phyloP scores from a whole-genome alignment of 1,140 invertebrate genomes.

The Venustaconcha ellipsiformis region DNA sequence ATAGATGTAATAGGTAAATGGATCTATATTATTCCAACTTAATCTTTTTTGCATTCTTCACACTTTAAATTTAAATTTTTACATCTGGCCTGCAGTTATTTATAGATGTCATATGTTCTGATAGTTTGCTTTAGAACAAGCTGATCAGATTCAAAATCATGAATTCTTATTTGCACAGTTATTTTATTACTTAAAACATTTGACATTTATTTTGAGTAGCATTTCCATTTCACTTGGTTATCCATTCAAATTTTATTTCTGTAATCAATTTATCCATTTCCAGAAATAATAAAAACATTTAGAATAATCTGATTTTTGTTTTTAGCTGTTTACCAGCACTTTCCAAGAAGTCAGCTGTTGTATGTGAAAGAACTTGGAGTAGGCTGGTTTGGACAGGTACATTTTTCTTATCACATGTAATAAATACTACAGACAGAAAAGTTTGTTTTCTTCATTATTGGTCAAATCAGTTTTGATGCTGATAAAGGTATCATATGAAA shows the following conservation, averaged over 20 bases:
- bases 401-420: conserved; percentile 13
- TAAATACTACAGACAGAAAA: no score
- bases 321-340: conserved; percentile 63
- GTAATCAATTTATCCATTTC: neutral
- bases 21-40: neutral
- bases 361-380: conserved; percentile 86
- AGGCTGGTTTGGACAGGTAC: conserved; percentile 89
- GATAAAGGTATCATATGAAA: no score
- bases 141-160: no score
- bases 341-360: conserved; percentile 82
- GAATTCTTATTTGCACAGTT: no score
- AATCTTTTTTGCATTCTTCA: no score
- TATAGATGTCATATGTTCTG: no score
- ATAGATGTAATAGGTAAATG: neutral
- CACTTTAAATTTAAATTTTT: no score
- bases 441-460: no score
- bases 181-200: neutral
- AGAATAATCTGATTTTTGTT: conserved; percentile 5
- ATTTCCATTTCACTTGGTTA: neutral
- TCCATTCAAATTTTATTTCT: neutral
- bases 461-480: no score
- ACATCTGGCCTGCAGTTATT: no score
- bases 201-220: neutral
- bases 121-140: no score
- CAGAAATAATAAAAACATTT: neutral